Base-by-base conservation (phyloP, 1,140 invertebrate species). In the Oryctes rhinoceros region DNA sequence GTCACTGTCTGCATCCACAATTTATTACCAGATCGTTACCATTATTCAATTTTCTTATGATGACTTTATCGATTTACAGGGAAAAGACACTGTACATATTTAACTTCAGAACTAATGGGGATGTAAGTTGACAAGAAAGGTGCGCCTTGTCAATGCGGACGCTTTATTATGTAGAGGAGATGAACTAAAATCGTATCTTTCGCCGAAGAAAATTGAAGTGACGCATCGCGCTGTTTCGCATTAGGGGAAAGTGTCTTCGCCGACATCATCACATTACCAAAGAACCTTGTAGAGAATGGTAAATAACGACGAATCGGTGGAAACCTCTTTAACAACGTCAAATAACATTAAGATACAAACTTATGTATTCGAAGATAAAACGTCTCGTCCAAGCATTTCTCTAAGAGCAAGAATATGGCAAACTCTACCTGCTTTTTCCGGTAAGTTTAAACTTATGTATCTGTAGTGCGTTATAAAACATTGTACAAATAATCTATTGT, bases 331-430 rank as follows among this genome's bases (percentile, higher is more conserved):
- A 13, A 67, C 65, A 5, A 67, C 65, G 10, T 18, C 65, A 24
- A 67, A 67, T 35, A 20, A 67, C 35, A 24, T 67, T 67, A 67
- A 67, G 30, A 67, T 67, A 24, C 65, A 67, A 67, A 67, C 65
- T 9, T 67, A 30, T 24, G 20, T 18, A 35, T 67, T 67, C 65
- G 65, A 67, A 11, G 13, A 53, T 18, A 53, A 53, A 18, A 13
- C 11, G 11, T 53, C 13, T 13, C 49, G n/a, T 53, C 10, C 20
- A 18, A 67, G 65, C n/a, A 6, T 5, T 67, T 67, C 65, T 18
- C 7, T 67, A 5, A 18, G 11, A 20, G 24, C 65, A 18, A 20
- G 5, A 6, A 67, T 67, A 67, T 67, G 65, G 65, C 65, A 24
- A 67, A 67, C 10, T 7, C 24, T 67, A 11, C 65, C 65, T 9